Evolutionary conservation across 1,140 invertebrate genomes (phyloP).

Genomic region (Heterodera carotae): DNA sequence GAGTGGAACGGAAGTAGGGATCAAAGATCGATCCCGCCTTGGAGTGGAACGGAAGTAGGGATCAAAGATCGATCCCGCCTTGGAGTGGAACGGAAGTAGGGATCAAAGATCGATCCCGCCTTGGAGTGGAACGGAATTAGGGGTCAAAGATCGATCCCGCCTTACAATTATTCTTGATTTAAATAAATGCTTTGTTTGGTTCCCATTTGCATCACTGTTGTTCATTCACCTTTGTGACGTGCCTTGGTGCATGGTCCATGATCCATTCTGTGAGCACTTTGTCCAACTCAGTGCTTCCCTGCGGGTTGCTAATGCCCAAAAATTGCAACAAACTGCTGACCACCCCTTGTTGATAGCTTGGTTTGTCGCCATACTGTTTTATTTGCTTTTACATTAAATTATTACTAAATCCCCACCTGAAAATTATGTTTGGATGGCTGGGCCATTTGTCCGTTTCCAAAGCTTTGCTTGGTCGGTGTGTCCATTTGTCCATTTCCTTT

Average conservation of each 20-base stretch:
- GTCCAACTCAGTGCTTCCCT: constrained; percentile 31
- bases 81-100: no score
- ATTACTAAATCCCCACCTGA: constrained; percentile 1
- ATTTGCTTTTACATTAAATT: no score
- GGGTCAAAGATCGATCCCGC: no score
- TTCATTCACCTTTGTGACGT: constrained; percentile 24
- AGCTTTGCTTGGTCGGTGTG: constrained; percentile 1
- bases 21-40: no score
- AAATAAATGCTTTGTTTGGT: no score
- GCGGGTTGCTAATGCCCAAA: constrained; percentile 28
- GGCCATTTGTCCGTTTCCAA: background rate
- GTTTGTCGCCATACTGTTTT: constrained; percentile 40
- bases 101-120: no score
- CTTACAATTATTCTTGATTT: no score
- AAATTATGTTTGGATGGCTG: background rate
- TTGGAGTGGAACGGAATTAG: no score
- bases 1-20: no score
- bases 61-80: no score
- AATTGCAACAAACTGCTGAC: constrained; percentile 39
- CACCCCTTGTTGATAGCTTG: constrained; percentile 40
- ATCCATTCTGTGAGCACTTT: constrained; percentile 37
- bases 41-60: no score
- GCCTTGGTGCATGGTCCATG: constrained; percentile 30
- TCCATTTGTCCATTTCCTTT: background rate
- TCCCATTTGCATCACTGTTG: no score